A percentile compares a stretch with the other conserved stretches of the same genome.
Conservation (phyloP, 2,888 invertebrate genomes). For the Papilio demoleus region DNA sequence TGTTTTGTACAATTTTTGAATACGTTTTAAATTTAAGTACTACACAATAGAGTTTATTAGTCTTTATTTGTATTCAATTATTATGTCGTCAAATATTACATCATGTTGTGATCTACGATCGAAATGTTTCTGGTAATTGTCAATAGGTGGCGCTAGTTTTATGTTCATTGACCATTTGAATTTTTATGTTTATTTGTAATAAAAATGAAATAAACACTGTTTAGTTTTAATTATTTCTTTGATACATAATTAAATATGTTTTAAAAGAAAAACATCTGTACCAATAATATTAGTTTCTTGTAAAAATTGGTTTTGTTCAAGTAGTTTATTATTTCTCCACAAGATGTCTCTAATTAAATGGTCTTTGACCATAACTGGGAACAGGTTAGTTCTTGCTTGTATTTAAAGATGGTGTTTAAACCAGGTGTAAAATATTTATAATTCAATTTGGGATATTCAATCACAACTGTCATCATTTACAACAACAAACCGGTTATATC, state of each 20-base stretch:
- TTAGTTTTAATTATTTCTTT: neutral
- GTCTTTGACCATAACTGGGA: constrained; percentile 33
- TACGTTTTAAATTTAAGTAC: constrained; percentile 34
- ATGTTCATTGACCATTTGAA: constrained; percentile 51
- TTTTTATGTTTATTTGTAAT: neutral
- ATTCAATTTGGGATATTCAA: too few species aligned
- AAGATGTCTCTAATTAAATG: constrained; percentile 41
- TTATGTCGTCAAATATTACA: neutral
- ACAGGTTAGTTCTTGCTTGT: neutral
- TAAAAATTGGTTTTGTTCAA: neutral
- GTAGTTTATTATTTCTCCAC: constrained; percentile 25
- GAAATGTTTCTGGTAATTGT: neutral
- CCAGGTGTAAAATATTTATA: too few species aligned
- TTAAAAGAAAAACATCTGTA: neutral
- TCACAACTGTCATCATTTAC: too few species aligned
- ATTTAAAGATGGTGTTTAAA: constrained; percentile 35
- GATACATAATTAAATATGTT: neutral
- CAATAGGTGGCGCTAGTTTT: constrained; percentile 54
- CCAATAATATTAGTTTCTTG: neutral
- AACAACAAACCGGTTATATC: too few species aligned
- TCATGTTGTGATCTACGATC: constrained; percentile 1
- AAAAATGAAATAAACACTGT: neutral
- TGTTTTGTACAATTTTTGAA: constrained; percentile 34
- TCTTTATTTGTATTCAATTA: neutral
- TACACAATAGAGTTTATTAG: neutral